Base-by-base conservation (phyloP, 2,113 vertebrate genomes). In the Vidua macroura region DNA sequence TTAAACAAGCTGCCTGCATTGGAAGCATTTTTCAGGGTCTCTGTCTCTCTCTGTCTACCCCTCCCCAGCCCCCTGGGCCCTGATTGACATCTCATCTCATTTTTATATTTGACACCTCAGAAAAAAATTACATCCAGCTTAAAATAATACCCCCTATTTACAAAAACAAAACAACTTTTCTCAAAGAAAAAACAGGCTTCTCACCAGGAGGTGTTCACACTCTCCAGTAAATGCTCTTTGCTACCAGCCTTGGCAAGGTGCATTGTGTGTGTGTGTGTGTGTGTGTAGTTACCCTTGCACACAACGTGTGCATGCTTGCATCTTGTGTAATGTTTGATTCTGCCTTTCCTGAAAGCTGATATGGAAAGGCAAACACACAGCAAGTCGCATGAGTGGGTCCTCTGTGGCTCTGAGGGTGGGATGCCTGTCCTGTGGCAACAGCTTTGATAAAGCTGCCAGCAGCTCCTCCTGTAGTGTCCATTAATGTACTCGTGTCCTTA, bases 21-120 rank as follows among this genome's bases (percentile, higher is more conserved):
- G 19, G 62, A 90, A 90, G 53, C 72, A 96, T 95, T 97, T 96
- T 94, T 95, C 94, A 94, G 84, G 62, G 76, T 91, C 46, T 76
- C 70, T 85, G 76, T 91, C 56, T 93, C 74, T 88, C 41, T 85
- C 69, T 74, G 75, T 84, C 43, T 88, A 35, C 33, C 70, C 17
- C 14, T 60, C 24, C 75, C 16, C 3, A 3, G 75, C 49, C 79
- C 72, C n/a, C 13, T 52, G 75, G 67, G 56, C 43, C 79, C 48
- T 13, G 2, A 44, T 7, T 91, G 83, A 90, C 33, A 0, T 81
- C 39, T 93, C 64, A 43, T 93, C 80, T 89, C 69, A 83, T 92
- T 94, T 96, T 93, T 91, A 85, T 73, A 70, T 90, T 93, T 91
- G 92, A 80, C 84, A 83, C 41, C 75, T 81, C 75, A 88, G 90